These are phyloP conservation scores for Pseudoatta argentina DNA, from an alignment of 1,140 invertebrate genomes.

Conservation along the genomic window DNA sequence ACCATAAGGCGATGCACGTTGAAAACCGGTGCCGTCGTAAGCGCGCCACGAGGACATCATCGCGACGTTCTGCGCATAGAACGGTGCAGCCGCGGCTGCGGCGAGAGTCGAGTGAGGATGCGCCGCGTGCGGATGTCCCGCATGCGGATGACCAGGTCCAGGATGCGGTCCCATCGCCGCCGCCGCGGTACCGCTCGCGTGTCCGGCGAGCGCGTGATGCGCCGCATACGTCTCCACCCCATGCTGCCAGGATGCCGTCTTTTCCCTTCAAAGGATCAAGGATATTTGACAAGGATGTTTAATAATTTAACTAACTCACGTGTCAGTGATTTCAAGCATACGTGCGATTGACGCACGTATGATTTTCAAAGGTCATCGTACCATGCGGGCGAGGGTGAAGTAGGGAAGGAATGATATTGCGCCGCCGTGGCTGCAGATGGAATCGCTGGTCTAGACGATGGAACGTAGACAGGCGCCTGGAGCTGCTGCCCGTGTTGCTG, in stretches of 20 bases:
- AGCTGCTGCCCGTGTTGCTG: conserved; percentile 83
- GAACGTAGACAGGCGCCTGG: conserved; percentile 84
- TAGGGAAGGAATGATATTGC: conserved; percentile 84
- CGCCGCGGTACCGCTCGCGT: conserved; percentile 80
- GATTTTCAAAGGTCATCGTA: conserved; percentile 60
- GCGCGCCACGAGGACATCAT: conserved; percentile 93
- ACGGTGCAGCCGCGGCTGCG: conserved; percentile 87
- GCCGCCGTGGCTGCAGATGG: conserved; percentile 83
- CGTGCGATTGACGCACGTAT: background rate
- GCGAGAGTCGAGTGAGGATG: conserved; percentile 85
- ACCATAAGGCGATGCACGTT: conserved; percentile 92
- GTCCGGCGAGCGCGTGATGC: conserved; percentile 84
- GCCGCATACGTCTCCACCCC: conserved; percentile 84
- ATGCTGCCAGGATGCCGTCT: conserved; percentile 85
- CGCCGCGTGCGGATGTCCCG: conserved; percentile 82
- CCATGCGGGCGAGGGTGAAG: conserved; percentile 84
- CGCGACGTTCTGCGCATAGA: conserved; percentile 90
- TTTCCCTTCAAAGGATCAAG: conserved; percentile 78
- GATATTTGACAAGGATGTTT: background rate
- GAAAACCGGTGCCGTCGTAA: conserved; percentile 91
- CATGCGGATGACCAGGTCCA: conserved; percentile 82
- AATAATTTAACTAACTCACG: background rate
- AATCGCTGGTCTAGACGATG: conserved; percentile 83
- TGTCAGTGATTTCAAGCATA: background rate
- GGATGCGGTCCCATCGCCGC: conserved; percentile 82